Evolutionary conservation across 2,113 vertebrate genomes (phyloP).

Genomic region (Alligator sinensis): DNA sequence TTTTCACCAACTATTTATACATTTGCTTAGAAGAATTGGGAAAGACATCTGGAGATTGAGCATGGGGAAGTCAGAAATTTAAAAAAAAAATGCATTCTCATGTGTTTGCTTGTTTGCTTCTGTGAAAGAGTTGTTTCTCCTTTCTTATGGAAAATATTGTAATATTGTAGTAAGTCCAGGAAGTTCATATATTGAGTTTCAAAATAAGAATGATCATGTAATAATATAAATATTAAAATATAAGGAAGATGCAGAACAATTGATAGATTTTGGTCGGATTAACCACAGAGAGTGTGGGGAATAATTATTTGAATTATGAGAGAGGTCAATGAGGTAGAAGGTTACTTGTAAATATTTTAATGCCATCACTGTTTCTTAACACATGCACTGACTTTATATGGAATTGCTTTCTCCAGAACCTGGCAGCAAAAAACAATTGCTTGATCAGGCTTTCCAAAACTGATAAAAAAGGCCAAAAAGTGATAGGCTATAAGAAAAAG

Average conservation of each 20-base stretch:
- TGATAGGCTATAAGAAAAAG: neutral
- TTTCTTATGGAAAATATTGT: neutral
- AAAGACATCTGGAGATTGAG: neutral
- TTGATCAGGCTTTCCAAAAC: neutral
- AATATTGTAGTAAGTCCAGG: neutral
- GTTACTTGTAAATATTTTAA: neutral
- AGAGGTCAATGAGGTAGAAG: neutral
- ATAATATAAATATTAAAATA: neutral
- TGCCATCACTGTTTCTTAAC: neutral
- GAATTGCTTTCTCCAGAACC: neutral
- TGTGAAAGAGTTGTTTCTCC: neutral
- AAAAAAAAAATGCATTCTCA: neutral
- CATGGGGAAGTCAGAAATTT: neutral
- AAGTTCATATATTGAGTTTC: neutral
- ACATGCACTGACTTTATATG: neutral
- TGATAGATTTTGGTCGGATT: neutral
- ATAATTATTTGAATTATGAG: neutral
- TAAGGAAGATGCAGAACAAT: neutral
- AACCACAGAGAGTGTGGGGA: neutral
- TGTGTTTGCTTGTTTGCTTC: neutral
- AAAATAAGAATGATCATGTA: neutral
- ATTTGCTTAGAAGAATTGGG: slow-evolving; percentile 11
- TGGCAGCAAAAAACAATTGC: neutral
- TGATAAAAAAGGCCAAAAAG: neutral
- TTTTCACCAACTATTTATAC: slow-evolving; percentile 4